These are phyloP conservation scores for Heterohyrax brucei DNA, from an alignment of 2,797 vertebrate genomes.

Conservation along the genomic window DNA sequence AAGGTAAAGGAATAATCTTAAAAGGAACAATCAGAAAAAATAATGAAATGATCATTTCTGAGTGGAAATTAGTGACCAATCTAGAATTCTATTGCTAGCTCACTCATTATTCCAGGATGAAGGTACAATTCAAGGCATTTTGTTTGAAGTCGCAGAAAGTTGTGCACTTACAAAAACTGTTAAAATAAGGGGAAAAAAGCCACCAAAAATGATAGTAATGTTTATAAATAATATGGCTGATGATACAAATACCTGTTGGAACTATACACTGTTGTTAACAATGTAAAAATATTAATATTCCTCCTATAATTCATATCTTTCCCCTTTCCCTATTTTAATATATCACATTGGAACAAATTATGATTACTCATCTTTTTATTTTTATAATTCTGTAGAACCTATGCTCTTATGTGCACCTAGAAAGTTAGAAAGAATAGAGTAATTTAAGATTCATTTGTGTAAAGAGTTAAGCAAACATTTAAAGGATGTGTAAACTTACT, in stretches of 20 bases:
- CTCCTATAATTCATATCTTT: background rate
- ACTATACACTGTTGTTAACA: background rate
- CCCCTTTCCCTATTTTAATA: background rate
- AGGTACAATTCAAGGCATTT: background rate
- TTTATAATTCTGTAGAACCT: background rate
- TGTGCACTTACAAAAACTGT: background rate
- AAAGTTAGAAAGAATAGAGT: constrained; percentile 33
- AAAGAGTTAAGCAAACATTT: background rate
- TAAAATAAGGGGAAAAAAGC: background rate
- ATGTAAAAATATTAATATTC: background rate
- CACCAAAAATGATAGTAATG: background rate
- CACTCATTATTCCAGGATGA: background rate
- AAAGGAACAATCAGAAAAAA: background rate
- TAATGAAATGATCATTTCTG: background rate
- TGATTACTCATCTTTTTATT: background rate
- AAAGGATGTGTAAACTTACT: background rate
- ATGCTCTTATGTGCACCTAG: background rate
- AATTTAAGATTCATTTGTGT: background rate
- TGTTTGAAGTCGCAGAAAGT: background rate
- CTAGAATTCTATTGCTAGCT: background rate
- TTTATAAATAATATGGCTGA: background rate
- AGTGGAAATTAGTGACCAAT: background rate
- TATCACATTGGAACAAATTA: background rate
- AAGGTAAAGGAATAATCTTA: background rate
- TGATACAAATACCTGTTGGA: background rate